Evolutionary conservation across 1,140 invertebrate species (phyloP).

Genomic region (Drosophila serrata): DNA sequence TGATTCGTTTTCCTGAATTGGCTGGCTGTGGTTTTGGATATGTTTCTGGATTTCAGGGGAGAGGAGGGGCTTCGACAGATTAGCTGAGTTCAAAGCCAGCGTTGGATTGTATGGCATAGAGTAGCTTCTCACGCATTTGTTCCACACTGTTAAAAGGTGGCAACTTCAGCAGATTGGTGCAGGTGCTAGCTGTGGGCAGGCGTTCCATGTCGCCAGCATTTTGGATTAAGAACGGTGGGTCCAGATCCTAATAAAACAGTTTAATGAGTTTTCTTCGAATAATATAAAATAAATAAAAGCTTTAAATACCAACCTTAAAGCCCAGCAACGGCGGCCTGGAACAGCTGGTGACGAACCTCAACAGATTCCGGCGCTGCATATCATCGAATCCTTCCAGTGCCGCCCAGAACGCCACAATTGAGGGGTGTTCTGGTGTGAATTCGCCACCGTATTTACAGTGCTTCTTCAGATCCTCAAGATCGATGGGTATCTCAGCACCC

Average conservation of each 20-base stretch:
- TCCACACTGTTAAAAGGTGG: constrained; percentile 94
- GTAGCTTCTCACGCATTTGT: constrained; percentile 92
- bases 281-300: too few relatives aligned
- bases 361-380: constrained; percentile 92
- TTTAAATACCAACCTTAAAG: constrained; percentile 91
- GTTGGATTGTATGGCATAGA: constrained; percentile 97
- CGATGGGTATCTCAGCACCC: constrained; percentile 96
- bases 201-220: constrained; percentile 94
- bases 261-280: neutral
- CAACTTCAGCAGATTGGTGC: constrained; percentile 98
- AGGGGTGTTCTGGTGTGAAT: constrained; percentile 92
- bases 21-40: constrained; percentile 53
- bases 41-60: constrained; percentile 29
- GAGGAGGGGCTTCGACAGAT: constrained; percentile 47
- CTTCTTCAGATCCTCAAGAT: constrained; percentile 94
- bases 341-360: constrained; percentile 99
- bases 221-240: constrained; percentile 97
- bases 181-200: constrained; percentile 97
- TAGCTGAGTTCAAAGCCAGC: constrained; percentile 98
- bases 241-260: constrained; percentile 90
- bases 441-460: constrained; percentile 95
- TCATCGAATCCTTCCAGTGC: constrained; percentile 94
- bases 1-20: constrained; percentile 10
- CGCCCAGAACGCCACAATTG: constrained; percentile 93
- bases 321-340: constrained; percentile 98